A percentile compares a stretch with the other conserved stretches of the same genome.
These are phyloP conservation scores for Danaus chrysippus DNA, from an alignment of 2,888 invertebrate genomes.

Conservation along the genomic window DNA sequence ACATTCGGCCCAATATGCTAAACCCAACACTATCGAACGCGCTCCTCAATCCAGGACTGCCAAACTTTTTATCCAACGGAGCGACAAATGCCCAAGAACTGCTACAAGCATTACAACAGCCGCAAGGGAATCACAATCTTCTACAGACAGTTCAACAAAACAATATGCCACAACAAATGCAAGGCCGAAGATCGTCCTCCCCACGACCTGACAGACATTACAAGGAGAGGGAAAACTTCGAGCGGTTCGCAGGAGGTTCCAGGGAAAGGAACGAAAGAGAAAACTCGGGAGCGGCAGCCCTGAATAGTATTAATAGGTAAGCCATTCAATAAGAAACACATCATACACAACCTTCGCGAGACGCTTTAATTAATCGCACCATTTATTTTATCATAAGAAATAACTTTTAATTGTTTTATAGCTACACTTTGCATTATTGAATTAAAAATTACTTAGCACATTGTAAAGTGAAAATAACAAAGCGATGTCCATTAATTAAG, in stretches of 20 bases:
- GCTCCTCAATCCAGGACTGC: conserved; percentile 83
- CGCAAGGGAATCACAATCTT: conserved; percentile 72
- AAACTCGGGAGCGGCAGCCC: conserved; percentile 77
- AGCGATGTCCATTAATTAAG: too few relatives aligned
- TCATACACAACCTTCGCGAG: not conserved
- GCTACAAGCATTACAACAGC: conserved; percentile 86
- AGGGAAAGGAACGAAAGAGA: conserved; percentile 75
- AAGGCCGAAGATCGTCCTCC: conserved; percentile 70
- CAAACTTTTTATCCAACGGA: conserved; percentile 86
- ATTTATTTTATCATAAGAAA: not conserved
- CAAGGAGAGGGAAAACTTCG: conserved; percentile 72
- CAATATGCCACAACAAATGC: conserved; percentile 71
- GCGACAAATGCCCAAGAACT: conserved; percentile 85
- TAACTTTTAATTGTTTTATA: not conserved
- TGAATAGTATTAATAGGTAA: conserved; percentile 84
- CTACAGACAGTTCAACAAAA: conserved; percentile 74
- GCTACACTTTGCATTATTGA: too few relatives aligned
- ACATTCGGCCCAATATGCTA: conserved; percentile 71
- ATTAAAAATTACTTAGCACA: too few relatives aligned
- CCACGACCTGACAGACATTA: conserved; percentile 71
- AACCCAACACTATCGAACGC: conserved; percentile 83
- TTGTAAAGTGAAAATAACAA: too few relatives aligned
- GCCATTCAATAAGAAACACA: conserved; percentile 32
- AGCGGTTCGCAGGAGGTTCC: conserved; percentile 65
- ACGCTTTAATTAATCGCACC: not conserved